Percentiles rank a stretch among this genome's conserved stretches.
These are phyloP conservation scores for Papio anubis DNA, from an alignment of 2,113 vertebrate species.

Conservation along the genomic window DNA sequence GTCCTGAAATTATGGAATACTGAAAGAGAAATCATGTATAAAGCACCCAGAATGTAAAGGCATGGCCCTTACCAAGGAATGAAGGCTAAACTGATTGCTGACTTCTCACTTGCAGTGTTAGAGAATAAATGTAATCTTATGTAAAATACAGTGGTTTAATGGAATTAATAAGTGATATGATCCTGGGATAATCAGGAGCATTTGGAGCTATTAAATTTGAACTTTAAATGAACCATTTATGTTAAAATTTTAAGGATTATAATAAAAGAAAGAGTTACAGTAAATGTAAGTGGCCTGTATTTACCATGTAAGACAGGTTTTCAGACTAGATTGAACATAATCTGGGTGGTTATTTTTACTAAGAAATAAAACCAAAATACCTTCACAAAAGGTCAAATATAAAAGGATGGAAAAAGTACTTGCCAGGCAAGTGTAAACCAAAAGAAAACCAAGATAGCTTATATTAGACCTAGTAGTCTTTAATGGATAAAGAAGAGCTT, in stretches of 20 bases:
- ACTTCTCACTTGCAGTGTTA: background rate
- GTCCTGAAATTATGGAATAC: background rate
- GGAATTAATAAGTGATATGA: background rate
- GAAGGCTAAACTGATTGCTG: background rate
- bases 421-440: background rate
- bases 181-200: background rate
- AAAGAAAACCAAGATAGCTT: slow-evolving; percentile 21
- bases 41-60: background rate
- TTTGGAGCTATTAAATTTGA: background rate
- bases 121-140: background rate
- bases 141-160: background rate
- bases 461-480: background rate
- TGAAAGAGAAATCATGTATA: background rate
- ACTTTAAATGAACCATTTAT: background rate
- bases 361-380: background rate
- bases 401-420: background rate
- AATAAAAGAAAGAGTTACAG: slow-evolving; percentile 2
- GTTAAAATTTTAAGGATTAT: background rate
- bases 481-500: background rate
- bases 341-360: background rate
- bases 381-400: background rate
- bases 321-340: background rate
- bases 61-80: background rate
- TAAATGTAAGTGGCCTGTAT: slow-evolving; percentile 28
- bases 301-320: background rate